These are phyloP conservation scores for Sardina pilchardus DNA, from an alignment of 2,113 vertebrate genomes.

Conservation along the genomic window DNA sequence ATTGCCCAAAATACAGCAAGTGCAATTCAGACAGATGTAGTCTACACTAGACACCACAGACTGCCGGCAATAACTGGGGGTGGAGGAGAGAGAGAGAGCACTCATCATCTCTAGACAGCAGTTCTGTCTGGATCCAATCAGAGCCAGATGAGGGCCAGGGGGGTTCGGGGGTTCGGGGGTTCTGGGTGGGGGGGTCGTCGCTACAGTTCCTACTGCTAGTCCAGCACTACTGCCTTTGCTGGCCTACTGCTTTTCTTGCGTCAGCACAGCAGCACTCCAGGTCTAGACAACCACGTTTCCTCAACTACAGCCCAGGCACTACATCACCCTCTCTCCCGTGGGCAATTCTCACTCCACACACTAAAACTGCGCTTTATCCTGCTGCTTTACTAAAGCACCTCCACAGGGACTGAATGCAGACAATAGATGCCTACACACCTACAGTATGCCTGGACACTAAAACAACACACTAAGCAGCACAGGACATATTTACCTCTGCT, in stretches of 20 bases:
- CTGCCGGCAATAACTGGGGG: neutral
- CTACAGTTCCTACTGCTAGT: neutral
- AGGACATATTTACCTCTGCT: no score
- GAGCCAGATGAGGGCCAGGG: neutral
- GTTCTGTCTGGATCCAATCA: neutral
- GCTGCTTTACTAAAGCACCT: neutral
- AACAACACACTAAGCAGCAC: no score
- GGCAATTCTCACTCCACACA: neutral
- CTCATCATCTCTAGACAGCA: neutral
- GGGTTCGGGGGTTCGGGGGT: neutral
- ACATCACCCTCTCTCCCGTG: neutral
- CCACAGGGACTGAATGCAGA: neutral
- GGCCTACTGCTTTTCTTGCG: neutral
- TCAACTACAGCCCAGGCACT: neutral
- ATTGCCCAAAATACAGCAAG: neutral
- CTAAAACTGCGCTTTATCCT: neutral
- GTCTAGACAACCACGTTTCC: neutral
- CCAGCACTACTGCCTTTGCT: neutral
- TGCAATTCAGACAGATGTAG: neutral
- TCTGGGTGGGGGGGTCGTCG: neutral
- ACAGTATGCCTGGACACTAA: no score
- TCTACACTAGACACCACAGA: neutral
- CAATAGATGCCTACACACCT: neutral
- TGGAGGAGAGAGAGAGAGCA: neutral
- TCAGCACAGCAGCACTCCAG: neutral